phyloP scores from a whole-genome alignment of 1,140 invertebrate species.

The Adelges cooleyi region DNA sequence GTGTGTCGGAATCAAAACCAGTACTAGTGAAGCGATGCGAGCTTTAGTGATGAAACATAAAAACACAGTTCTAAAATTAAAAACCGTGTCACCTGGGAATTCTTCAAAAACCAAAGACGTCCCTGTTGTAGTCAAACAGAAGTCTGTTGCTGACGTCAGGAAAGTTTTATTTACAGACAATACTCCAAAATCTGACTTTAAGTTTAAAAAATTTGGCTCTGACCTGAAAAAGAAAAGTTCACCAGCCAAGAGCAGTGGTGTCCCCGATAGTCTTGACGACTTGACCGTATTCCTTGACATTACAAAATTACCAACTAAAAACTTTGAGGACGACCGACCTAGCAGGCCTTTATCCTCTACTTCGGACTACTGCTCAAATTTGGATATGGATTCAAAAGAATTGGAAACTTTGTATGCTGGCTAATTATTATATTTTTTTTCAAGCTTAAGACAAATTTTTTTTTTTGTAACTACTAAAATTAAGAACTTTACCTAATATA shows the following conservation, averaged over 20 bases:
- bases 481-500: too few relatives aligned
- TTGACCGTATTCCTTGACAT: background rate
- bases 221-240: background rate
- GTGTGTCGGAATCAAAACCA: background rate
- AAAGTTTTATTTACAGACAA: slow-evolving; percentile 18
- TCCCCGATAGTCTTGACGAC: background rate
- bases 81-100: background rate
- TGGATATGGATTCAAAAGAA: slow-evolving; percentile 1
- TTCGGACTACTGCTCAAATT: slow-evolving; percentile 1
- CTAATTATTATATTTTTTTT: background rate
- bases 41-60: slow-evolving; percentile 16
- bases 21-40: slow-evolving; percentile 20
- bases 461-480: too few relatives aligned
- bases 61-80: slow-evolving; percentile 11
- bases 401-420: background rate
- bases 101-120: background rate
- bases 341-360: background rate
- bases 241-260: background rate
- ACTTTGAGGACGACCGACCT: background rate
- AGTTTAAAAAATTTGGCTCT: background rate
- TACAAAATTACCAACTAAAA: background rate
- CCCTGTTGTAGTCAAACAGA: background rate
- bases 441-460: too few relatives aligned
- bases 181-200: background rate
- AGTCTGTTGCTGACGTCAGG: slow-evolving; percentile 12